Conservation (phyloP, 2,888 invertebrate genomes). For the Erpobdella octoculata region DNA sequence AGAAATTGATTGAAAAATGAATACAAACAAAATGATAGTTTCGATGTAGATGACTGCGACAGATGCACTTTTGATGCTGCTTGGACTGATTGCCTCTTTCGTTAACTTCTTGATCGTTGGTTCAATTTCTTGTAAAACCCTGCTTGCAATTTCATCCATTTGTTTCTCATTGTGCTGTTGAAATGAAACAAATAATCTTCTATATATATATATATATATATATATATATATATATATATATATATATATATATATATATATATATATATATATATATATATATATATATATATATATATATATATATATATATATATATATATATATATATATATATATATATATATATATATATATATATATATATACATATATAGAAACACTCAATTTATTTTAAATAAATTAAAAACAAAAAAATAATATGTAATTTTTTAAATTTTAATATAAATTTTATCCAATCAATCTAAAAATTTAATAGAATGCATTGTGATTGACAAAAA, state of each 20-base stretch:
- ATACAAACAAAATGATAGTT: background rate
- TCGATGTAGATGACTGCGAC: background rate
- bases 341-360: too few relatives aligned
- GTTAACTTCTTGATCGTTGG: background rate
- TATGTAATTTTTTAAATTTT: too few relatives aligned
- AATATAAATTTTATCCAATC: too few relatives aligned
- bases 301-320: too few relatives aligned
- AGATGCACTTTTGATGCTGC: background rate
- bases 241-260: background rate
- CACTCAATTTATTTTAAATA: too few relatives aligned
- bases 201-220: too few relatives aligned
- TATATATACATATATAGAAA: too few relatives aligned
- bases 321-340: too few relatives aligned
- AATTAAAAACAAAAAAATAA: too few relatives aligned
- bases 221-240: background rate
- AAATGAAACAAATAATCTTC: too few relatives aligned
- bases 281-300: background rate
- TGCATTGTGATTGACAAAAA: too few relatives aligned
- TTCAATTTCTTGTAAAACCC: background rate
- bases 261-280: background rate
- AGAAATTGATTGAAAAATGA: background rate
- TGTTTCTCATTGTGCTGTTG: background rate
- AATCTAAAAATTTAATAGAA: too few relatives aligned
- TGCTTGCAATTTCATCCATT: constrained; percentile 34
- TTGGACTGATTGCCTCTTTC: background rate